Conservation (phyloP, 1,140 invertebrate genomes). For the Xylocopa sonorina region DNA sequence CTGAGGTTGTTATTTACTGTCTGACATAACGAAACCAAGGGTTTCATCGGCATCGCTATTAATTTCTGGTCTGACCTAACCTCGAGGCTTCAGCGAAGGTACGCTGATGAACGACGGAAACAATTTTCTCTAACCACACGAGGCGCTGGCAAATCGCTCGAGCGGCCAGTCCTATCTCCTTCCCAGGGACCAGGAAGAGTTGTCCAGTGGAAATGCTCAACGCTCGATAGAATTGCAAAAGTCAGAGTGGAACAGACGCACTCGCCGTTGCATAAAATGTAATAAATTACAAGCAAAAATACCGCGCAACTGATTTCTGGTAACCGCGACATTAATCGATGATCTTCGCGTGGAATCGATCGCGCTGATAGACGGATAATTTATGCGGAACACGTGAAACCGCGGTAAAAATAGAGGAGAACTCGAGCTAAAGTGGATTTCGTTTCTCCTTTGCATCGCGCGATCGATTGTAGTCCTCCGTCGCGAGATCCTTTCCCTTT, state of each 20-base stretch:
- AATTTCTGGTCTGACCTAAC: too few species aligned
- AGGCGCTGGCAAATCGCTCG: background rate
- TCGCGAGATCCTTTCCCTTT: conserved; percentile 47
- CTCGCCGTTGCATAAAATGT: background rate
- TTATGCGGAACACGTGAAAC: conserved; percentile 30
- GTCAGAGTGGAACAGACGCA: background rate
- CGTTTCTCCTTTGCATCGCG: conserved; percentile 8
- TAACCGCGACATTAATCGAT: too few species aligned
- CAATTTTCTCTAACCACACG: background rate
- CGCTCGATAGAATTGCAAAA: background rate
- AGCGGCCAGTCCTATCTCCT: background rate
- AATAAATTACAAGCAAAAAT: background rate
- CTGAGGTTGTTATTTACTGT: too few species aligned
- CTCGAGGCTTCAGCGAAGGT: too few species aligned
- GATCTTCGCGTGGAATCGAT: background rate
- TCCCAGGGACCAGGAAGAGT: conserved; percentile 3
- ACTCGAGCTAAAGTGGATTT: background rate
- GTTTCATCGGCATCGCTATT: too few species aligned
- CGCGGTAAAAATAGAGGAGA: too few species aligned
- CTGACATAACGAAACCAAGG: too few species aligned
- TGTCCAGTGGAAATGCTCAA: background rate
- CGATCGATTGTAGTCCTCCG: conserved; percentile 11
- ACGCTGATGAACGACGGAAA: too few species aligned
- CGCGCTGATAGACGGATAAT: conserved; percentile 16
- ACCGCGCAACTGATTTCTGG: background rate